Percentiles rank a stretch among this genome's conserved stretches.
Evolutionary conservation across 1,140 invertebrate genomes (phyloP).

Genomic region (Cecropterus lyciades): DNA sequence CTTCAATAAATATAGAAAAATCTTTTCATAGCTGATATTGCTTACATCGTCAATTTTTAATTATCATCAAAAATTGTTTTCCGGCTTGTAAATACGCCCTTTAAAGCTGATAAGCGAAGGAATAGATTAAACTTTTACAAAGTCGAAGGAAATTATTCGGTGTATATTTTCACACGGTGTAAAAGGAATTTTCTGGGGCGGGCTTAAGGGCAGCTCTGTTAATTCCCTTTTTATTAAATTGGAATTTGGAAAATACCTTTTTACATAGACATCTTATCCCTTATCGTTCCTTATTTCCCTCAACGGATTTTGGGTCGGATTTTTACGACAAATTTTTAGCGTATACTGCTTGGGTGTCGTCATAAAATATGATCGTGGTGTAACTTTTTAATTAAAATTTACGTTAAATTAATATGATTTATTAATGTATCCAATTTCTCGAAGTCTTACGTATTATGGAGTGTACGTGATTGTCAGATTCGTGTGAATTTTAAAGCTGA

Average conservation of each 20-base stretch:
- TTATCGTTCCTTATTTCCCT: neutral
- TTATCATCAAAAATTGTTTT: conserved; percentile 25
- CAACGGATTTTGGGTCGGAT: neutral
- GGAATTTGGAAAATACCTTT: conserved; percentile 32
- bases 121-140: conserved; percentile 32
- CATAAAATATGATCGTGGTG: neutral
- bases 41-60: conserved; percentile 8
- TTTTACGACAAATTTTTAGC: neutral
- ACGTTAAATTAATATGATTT: too few species aligned
- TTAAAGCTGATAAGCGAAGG: conserved; percentile 2
- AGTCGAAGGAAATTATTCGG: conserved; percentile 4
- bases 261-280: conserved; percentile 21
- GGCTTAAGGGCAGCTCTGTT: conserved; percentile 24
- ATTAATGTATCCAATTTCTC: too few species aligned
- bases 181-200: conserved; percentile 11
- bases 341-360: neutral
- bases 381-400: too few species aligned
- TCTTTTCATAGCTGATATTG: neutral
- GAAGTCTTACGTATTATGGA: too few species aligned
- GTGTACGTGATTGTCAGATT: too few species aligned
- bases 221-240: conserved; percentile 32
- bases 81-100: conserved; percentile 23
- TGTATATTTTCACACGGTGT: conserved; percentile 26
- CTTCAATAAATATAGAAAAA: too few species aligned
- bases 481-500: too few species aligned